Percentiles rank a stretch among this genome's conserved stretches.
These are phyloP conservation scores for Augiades crinisus DNA, from an alignment of 2,888 invertebrate species.

Conservation along the genomic window DNA sequence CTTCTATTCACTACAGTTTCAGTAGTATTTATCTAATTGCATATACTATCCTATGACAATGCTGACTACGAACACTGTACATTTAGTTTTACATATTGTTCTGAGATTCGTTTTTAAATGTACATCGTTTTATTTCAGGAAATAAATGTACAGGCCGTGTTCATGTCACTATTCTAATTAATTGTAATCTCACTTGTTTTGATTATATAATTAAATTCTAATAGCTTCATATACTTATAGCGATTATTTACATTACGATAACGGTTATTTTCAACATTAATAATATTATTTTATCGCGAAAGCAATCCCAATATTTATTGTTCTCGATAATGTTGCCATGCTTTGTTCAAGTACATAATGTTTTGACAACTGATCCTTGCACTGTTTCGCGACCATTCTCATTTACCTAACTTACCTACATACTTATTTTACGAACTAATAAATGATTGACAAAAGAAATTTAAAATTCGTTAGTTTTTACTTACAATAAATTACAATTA, in stretches of 20 bases:
- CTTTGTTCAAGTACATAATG: constrained; percentile 2
- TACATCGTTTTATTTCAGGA: constrained; percentile 36
- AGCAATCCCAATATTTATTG: constrained; percentile 37
- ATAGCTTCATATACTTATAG: constrained; percentile 69
- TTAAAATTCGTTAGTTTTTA: constrained; percentile 59
- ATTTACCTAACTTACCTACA: constrained; percentile 35
- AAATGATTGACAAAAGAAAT: constrained; percentile 41
- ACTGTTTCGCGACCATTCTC: constrained; percentile 14
- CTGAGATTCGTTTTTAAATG: constrained; percentile 56
- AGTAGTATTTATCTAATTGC: constrained; percentile 54
- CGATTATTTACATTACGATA: constrained; percentile 67
- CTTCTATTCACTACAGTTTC: constrained; percentile 53
- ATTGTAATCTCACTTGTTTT: constrained; percentile 79
- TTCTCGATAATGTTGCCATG: constrained; percentile 15
- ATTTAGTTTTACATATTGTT: constrained; percentile 49
- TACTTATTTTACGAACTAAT: constrained; percentile 37
- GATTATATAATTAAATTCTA: constrained; percentile 69
- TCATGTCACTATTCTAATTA: constrained; percentile 61
- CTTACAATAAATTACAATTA: constrained; percentile 40
- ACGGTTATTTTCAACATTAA: constrained; percentile 36
- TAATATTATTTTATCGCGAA: constrained; percentile 38
- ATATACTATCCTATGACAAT: constrained; percentile 56
- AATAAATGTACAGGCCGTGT: constrained; percentile 58
- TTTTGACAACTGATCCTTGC: constrained; percentile 12
- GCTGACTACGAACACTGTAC: constrained; percentile 47